A percentile compares a stretch with the other conserved stretches of the same genome.
phyloP scores from a whole-genome alignment of 2,113 vertebrate genomes.

The Mustelus asterias region DNA sequence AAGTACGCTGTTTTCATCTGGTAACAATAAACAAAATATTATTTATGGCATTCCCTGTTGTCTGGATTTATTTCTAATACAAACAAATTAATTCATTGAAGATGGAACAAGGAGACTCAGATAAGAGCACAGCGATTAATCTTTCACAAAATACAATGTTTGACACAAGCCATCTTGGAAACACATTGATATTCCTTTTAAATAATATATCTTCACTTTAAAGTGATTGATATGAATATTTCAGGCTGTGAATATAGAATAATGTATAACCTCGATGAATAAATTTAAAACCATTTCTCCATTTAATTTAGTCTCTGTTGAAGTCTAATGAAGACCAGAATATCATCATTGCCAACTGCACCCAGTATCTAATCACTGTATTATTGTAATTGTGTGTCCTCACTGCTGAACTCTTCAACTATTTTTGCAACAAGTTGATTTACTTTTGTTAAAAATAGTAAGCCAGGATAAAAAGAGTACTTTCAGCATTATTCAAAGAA shows the following conservation, averaged over 20 bases:
- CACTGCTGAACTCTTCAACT: slow-evolving; percentile 27
- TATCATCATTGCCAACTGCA: not conserved
- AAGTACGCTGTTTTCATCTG: slow-evolving; percentile 57
- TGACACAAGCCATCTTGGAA: not conserved
- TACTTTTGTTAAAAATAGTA: slow-evolving; percentile 32
- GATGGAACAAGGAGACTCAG: not conserved
- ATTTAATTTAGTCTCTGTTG: not conserved
- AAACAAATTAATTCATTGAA: not conserved
- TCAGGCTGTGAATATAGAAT: not conserved
- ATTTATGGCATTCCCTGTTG: slow-evolving; percentile 49
- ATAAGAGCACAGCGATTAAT: not conserved
- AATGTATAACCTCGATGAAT: not conserved
- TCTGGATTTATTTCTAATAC: not conserved
- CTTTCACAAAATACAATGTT: slow-evolving; percentile 29
- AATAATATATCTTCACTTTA: not conserved
- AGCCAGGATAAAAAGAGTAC: slow-evolving; percentile 12
- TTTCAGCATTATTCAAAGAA: slow-evolving; percentile 1
- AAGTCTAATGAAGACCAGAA: not conserved
- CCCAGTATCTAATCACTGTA: not conserved
- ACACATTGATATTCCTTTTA: not conserved
- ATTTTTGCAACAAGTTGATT: slow-evolving; percentile 37
- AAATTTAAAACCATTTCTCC: not conserved
- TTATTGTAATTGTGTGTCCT: not conserved
- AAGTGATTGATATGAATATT: not conserved
- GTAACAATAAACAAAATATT: slow-evolving; percentile 67